Conservation (phyloP, 2,888 invertebrate species). For the Meta bourneti region DNA sequence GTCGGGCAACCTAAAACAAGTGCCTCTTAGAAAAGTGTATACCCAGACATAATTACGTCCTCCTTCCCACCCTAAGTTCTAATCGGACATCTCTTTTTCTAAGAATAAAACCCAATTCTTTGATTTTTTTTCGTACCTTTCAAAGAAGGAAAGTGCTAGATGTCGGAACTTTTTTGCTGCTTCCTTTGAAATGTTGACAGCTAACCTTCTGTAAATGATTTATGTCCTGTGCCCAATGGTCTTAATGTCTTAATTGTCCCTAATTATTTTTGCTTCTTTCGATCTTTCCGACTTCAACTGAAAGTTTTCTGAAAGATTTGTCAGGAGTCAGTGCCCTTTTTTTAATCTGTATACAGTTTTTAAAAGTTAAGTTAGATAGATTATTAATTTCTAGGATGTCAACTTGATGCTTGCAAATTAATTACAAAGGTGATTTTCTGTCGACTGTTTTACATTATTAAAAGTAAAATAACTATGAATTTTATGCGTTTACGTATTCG, state of each 20-base stretch:
- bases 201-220: conserved; percentile 52
- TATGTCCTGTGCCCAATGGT: conserved; percentile 17
- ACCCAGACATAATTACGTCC: conserved; percentile 39
- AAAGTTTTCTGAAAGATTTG: too few species aligned
- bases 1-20: conserved; percentile 14
- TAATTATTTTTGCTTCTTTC: conserved; percentile 32
- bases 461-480: too few species aligned
- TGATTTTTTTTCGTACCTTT: background rate
- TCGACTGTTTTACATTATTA: too few species aligned
- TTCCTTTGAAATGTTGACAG: conserved; percentile 40
- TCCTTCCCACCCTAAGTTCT: background rate
- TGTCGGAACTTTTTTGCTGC: background rate
- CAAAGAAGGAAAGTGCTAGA: background rate
- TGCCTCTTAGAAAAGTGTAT: background rate
- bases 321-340: too few species aligned
- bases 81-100: conserved; percentile 13
- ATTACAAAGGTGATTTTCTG: too few species aligned
- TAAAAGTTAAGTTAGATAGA: too few species aligned
- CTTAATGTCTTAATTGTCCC: conserved; percentile 48
- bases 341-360: too few species aligned
- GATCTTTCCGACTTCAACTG: background rate
- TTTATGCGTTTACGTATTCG: too few species aligned
- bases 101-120: conserved; percentile 16
- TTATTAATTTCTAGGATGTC: too few species aligned
- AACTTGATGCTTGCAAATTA: too few species aligned